Base-by-base conservation (phyloP, 1,140 invertebrate species). In the Parapsyche elsis region DNA sequence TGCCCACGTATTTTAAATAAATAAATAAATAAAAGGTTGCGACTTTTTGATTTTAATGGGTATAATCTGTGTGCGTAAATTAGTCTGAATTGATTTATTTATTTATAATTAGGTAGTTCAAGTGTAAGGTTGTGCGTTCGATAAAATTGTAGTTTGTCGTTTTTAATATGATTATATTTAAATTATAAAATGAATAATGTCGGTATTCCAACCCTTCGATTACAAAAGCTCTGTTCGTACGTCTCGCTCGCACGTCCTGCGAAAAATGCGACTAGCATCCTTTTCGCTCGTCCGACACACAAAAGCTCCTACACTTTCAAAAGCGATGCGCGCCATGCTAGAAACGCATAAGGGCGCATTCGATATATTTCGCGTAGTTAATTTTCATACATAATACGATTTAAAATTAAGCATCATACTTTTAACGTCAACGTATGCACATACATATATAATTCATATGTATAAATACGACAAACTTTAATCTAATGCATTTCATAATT, bases 191-290 rank as follows among this genome's bases (percentile, higher is more conserved):
- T 73, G 2, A 73, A 57, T 12, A 24, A 5, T 30, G 53, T 49
- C 14, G 19, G 49, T 24, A 59, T 57, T 67, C 16, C 44, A 71
- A 73, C 38, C 38, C 71, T 73, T 49, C 71, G 45, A 38, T 73
- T 46, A 49, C 71, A 73, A 24, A 64, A 44, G 9, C 38, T 10
- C 74, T 46, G 14, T 38, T 1, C 1, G 46, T 14, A 5, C 59
- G 71, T 83, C 80, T 81, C 80, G 19, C 80, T 83, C 78, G 78
- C 80, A 77, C 82, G 30, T 81, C 80, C 80, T 81, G 75, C 75
- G 80, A 83, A 83, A 83, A 83, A 83, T 79, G 45, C 64, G 16
- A 46, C 46, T 49, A 64, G 75, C 75, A 49, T 77, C 75, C 75
- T 77, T 77, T 77, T 77, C 75, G 23, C 75, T 24, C 75, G 57